These are phyloP conservation scores for Cygnus buccinator DNA, from an alignment of 2,113 vertebrate species.

Conservation along the genomic window DNA sequence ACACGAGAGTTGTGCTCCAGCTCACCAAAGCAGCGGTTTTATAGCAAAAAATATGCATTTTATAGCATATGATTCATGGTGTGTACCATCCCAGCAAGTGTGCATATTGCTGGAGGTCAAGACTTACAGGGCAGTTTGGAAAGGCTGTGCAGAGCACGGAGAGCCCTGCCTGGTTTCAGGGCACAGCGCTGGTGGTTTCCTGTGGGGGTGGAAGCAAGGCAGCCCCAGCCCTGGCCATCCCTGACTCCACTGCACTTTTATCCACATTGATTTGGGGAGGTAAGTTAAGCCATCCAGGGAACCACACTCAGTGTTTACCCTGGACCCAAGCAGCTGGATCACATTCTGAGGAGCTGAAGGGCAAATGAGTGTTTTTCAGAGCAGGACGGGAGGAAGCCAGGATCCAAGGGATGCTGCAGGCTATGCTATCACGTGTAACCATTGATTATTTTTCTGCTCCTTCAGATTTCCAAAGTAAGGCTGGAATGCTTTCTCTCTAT, in stretches of 20 bases:
- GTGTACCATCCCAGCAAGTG: not conserved
- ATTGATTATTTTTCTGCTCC: not conserved
- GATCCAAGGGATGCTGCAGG: not conserved
- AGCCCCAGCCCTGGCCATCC: not conserved
- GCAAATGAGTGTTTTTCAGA: not conserved
- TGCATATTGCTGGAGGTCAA: not conserved
- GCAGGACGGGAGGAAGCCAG: not conserved
- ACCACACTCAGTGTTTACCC: accelerated
- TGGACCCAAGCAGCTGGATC: not conserved
- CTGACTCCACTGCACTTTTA: not conserved
- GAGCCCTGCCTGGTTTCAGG: no score
- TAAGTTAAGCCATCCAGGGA: accelerated
- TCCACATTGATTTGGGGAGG: not conserved
- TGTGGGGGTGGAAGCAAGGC: not conserved
- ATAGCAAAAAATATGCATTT: not conserved
- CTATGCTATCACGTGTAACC: not conserved
- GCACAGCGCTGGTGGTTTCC: not conserved
- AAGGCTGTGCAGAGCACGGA: no score
- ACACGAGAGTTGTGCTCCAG: not conserved
- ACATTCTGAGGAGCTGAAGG: not conserved
- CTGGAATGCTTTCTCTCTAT: not conserved
- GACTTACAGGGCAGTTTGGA: accelerated
- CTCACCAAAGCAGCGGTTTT: not conserved
- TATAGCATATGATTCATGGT: not conserved
- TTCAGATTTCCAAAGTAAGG: not conserved